phyloP scores from a whole-genome alignment of 2,113 vertebrate genomes.

The Pseudolaguvia tuberculata region DNA sequence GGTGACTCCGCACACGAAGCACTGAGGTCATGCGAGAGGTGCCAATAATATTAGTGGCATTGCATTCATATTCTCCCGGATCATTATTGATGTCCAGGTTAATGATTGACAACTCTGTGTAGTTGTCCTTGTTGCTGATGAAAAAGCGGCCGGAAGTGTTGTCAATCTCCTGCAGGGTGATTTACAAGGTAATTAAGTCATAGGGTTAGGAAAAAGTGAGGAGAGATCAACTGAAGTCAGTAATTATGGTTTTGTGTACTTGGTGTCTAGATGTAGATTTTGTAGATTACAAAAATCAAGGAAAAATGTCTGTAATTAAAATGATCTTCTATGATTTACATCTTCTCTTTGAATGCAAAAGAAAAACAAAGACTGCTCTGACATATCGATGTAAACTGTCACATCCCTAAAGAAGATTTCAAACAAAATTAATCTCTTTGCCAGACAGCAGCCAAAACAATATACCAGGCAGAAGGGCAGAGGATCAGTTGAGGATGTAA shows the following conservation, averaged over 20 bases:
- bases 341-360: too few relatives aligned
- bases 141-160: constrained; percentile 83
- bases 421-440: not conserved
- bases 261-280: not conserved
- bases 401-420: not conserved
- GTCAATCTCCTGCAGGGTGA: constrained; percentile 72
- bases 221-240: not conserved
- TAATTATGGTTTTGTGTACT: not conserved
- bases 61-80: constrained; percentile 89
- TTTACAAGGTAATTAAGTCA: not conserved
- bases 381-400: not conserved
- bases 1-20: constrained; percentile 89
- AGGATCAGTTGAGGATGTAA: not conserved
- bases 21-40: constrained; percentile 67
- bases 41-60: constrained; percentile 84
- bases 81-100: constrained; percentile 83
- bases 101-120: constrained; percentile 84
- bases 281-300: not conserved
- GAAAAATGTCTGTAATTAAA: not conserved
- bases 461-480: not conserved
- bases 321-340: too few relatives aligned
- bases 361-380: not conserved
- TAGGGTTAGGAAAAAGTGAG: not conserved
- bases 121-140: constrained; percentile 85
- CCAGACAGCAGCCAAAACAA: not conserved